Base-by-base conservation (phyloP, 2,888 invertebrate genomes). In the Troglohyphantes excavatus region DNA sequence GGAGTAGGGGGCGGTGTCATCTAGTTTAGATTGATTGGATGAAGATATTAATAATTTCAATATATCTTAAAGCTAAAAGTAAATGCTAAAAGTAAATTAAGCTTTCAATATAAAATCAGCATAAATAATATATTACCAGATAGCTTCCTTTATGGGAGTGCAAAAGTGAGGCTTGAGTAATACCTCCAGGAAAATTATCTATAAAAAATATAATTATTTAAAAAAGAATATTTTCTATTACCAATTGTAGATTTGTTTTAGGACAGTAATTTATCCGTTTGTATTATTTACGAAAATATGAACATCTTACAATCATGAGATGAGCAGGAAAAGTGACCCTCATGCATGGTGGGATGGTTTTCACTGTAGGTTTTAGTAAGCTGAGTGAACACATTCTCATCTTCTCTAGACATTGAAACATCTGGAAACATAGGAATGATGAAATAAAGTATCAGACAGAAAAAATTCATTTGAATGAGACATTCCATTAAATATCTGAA, bases 91-190 rank as follows among this genome's bases (percentile, higher is more conserved):
- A n/a, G n/a, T n/a, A n/a, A n/a, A n/a, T n/a, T n/a, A n/a, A n/a
- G n/a, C n/a, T n/a, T n/a, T n/a, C n/a, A n/a, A n/a, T n/a, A n/a
- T n/a, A n/a, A n/a, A n/a, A n/a, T n/a, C n/a, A n/a, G n/a, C n/a
- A n/a, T n/a, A 11, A 33, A 33, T 17, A 70, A 67, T 46, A 17
- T n/a, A 67, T 75, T 90, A 90, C 90, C 67, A 90, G 21, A 81
- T 78, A 84, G 19, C 88, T 90, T 79, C 90, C 90, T 78, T 73
- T 87, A 68, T 90, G 90, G 13, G 73, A 27, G 63, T 90, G 88
- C 11, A 90, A 26, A 23, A 27, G n/a, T n/a, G 83, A 73, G 43
- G 84, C 90, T 68, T 79, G 26, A 46, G 73, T 53, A 39, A 88
- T 75, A 9, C 90, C 90, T 79, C 67, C 39, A 53, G 88, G 19